Base-by-base conservation (phyloP, 2,888 invertebrate species). In the Leptinotarsa rubiginosa region DNA sequence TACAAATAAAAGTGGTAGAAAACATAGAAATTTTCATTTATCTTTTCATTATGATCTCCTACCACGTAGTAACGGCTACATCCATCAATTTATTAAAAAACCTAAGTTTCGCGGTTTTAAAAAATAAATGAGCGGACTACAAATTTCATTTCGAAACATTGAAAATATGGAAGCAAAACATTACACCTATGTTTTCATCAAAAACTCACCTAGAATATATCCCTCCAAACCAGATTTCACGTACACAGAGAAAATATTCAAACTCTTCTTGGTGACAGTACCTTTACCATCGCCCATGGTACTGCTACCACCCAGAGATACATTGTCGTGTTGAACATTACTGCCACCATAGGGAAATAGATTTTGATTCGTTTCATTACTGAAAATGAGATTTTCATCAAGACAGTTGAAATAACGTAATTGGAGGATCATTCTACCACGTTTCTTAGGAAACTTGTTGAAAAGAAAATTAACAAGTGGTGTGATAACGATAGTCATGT, bases 191-290 rank as follows among this genome's bases (percentile, higher is more conserved):
- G 2, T n/a, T 22, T 16, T 4, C 10, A 52, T 25, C 22, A 31
- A 12, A 25, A 54, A 89, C 69, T 93, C 91, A 65, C 95, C 96
- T 80, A 97, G 90, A 76, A 98, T 92, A 87, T 96, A 98, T 81
- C 95, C 95, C 86, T 98, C 97, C 70, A 95, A 94, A 20, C 96
- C 96, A 64, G 95, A 94, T 88, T 97, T 97, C 5, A 96, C 96
- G 85, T 97, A 95, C 69, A 95, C 93, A 22, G 97, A 95, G 88
- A 97, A 97, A 85, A 94, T 91, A 81, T 93, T 94, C 74, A 93
- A 89, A 87, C 92, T 94, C 88, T 93, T 94, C 86, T 93, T 92
- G 73, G 91, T 89, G 74, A 94, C 91, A 80, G 93, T 91, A 79
- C 93, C 90, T 83, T 91, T 89, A 85, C 91, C 89, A 81, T 92